These are phyloP conservation scores for Papilio polytes DNA, from an alignment of 1,140 invertebrate species.

Conservation along the genomic window DNA sequence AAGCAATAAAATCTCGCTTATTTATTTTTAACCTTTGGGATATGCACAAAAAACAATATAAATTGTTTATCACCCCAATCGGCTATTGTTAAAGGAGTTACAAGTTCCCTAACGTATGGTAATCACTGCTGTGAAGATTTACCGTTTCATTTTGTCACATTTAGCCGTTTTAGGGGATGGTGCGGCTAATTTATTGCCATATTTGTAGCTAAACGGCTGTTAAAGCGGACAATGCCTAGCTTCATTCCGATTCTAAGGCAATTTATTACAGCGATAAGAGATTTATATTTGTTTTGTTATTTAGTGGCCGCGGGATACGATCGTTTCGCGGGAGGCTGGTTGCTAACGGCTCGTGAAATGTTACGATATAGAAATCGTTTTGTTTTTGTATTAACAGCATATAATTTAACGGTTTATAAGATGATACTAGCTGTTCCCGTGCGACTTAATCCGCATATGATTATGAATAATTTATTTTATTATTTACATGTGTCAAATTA, in stretches of 20 bases:
- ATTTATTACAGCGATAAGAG: slow-evolving; percentile 35
- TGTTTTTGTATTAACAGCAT: background rate
- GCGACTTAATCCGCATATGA: too few relatives aligned
- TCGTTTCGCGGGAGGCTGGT: background rate
- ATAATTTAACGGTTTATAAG: too few relatives aligned
- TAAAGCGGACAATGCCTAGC: slow-evolving; percentile 23
- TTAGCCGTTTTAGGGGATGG: slow-evolving; percentile 46
- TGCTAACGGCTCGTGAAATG: slow-evolving; percentile 19
- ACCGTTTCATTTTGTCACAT: slow-evolving; percentile 40
- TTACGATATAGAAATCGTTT: background rate
- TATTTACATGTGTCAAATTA: too few relatives aligned
- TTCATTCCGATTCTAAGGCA: slow-evolving; percentile 19
- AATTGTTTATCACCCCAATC: slow-evolving; percentile 14
- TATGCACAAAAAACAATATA: slow-evolving; percentile 21
- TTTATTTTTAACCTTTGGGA: background rate
- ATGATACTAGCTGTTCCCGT: too few relatives aligned
- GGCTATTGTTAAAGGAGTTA: slow-evolving; percentile 19
- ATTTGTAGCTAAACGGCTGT: slow-evolving; percentile 47
- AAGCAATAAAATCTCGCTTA: background rate
- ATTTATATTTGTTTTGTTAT: slow-evolving; percentile 24
- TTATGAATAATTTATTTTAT: too few relatives aligned
- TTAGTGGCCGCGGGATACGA: background rate
- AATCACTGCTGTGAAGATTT: slow-evolving; percentile 36
- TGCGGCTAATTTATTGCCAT: slow-evolving; percentile 49
- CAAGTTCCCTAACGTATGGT: slow-evolving; percentile 10